A percentile compares a stretch with the other conserved stretches of the same genome.
Evolutionary conservation across 2,113 vertebrate species (phyloP).

Genomic region (Nanger granti): DNA sequence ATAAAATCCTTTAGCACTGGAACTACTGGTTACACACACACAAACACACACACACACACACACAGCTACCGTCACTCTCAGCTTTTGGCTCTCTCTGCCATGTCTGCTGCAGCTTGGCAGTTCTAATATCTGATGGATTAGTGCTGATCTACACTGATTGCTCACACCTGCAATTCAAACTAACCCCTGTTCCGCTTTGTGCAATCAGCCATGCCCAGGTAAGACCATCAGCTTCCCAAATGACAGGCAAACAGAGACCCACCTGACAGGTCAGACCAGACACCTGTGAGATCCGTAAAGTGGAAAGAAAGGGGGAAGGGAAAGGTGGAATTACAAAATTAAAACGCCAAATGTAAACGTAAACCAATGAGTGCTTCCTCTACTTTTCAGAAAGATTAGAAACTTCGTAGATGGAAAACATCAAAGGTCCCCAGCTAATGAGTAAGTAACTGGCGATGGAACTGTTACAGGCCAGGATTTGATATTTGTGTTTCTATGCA

Average conservation of each 20-base stretch:
- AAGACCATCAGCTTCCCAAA: constrained; percentile 85
- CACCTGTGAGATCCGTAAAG: constrained; percentile 75
- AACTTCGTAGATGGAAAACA: constrained; percentile 22
- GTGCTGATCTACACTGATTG: constrained; percentile 85
- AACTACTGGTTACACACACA: background rate
- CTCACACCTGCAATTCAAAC: constrained; percentile 88
- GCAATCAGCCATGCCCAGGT: constrained; percentile 88
- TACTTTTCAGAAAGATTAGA: constrained; percentile 49
- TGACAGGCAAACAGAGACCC: constrained; percentile 90
- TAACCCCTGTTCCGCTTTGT: constrained; percentile 81
- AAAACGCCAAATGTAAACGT: constrained; percentile 47
- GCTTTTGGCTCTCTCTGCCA: constrained; percentile 66
- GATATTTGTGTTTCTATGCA: background rate
- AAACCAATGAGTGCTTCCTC: background rate
- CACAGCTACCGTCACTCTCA: background rate
- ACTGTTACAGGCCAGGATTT: background rate
- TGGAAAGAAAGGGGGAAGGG: constrained; percentile 40
- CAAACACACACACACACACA: background rate
- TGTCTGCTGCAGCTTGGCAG: constrained; percentile 68
- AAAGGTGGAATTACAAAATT: constrained; percentile 69
- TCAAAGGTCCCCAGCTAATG: constrained; percentile 46
- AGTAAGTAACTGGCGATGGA: background rate
- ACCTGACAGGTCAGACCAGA: constrained; percentile 83
- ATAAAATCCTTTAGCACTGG: background rate
- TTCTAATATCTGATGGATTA: constrained; percentile 86